A percentile compares a stretch with the other conserved stretches of the same genome.
These are phyloP conservation scores for Bradypus variegatus DNA, from an alignment of 2,797 vertebrate species.

Conservation along the genomic window DNA sequence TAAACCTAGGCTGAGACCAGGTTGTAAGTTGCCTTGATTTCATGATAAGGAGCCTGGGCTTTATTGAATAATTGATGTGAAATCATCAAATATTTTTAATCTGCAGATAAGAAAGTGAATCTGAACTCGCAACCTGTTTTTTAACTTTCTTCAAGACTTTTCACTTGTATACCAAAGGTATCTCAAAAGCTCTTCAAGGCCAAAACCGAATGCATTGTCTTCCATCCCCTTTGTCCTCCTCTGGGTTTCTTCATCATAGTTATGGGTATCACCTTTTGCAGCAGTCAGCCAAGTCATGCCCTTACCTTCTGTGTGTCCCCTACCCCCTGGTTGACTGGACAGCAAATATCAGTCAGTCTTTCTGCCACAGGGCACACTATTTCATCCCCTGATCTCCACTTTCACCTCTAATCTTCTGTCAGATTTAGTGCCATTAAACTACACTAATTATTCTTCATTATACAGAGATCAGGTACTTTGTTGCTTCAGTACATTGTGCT, in stretches of 20 bases:
- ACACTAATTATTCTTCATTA: background rate
- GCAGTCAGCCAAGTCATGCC: background rate
- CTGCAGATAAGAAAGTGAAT: background rate
- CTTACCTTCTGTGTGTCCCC: background rate
- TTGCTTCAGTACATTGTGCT: background rate
- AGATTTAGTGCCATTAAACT: background rate
- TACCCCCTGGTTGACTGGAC: background rate
- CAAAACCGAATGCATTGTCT: background rate
- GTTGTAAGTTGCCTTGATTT: conserved; percentile 5
- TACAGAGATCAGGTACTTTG: background rate
- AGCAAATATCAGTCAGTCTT: background rate
- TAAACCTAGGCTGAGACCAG: background rate
- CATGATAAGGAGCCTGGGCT: background rate
- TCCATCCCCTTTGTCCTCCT: background rate
- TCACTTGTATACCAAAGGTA: background rate
- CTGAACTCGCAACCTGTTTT: background rate
- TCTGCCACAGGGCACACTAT: background rate
- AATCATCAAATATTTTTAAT: background rate
- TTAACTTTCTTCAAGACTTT: background rate
- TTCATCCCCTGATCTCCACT: background rate
- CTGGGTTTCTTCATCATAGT: background rate
- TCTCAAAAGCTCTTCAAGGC: background rate
- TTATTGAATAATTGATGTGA: background rate
- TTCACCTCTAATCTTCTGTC: background rate
- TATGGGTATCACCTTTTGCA: background rate